Evolutionary conservation across 2,113 vertebrate species (phyloP).

Genomic region (Oncorhynchus keta): DNA sequence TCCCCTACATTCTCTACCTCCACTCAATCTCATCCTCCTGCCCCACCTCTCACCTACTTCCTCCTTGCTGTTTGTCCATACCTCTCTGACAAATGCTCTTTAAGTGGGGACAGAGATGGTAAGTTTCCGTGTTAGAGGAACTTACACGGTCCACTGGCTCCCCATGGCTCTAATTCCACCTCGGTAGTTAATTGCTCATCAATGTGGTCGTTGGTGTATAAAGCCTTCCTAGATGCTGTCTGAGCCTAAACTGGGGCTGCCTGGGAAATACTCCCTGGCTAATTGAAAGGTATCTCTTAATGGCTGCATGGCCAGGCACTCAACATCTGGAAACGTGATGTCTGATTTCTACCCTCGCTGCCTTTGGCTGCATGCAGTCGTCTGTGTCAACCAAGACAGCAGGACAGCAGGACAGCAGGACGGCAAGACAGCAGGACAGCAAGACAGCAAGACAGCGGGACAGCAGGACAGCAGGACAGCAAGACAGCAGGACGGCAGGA

Average conservation of each 20-base stretch:
- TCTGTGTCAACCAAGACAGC: too few relatives aligned
- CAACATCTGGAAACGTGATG: conserved; percentile 26
- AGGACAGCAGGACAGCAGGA: too few relatives aligned
- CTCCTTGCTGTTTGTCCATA: too few relatives aligned
- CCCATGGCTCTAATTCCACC: conserved; percentile 12
- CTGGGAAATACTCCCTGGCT: conserved; percentile 15
- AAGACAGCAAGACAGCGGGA: too few relatives aligned
- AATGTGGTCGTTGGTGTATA: conserved; percentile 13
- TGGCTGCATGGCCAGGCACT: conserved; percentile 35
- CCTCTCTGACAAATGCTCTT: conserved; percentile 1
- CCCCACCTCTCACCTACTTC: too few relatives aligned
- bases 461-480: too few relatives aligned
- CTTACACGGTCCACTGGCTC: conserved; percentile 36
- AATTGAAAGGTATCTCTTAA: conserved; percentile 47
- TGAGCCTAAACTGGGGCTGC: too few relatives aligned
- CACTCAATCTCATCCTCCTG: neutral
- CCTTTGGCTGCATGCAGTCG: too few relatives aligned
- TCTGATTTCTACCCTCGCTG: neutral
- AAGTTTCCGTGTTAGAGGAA: conserved; percentile 8
- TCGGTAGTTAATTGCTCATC: conserved; percentile 36
- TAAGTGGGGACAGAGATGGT: neutral
- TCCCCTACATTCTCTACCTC: neutral
- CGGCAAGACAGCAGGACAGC: too few relatives aligned
- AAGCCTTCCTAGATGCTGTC: conserved; percentile 19
- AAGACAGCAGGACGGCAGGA: too few relatives aligned